Evolutionary conservation across 2,797 vertebrate genomes (phyloP).

Genomic region (Ctenochaetus hawaiiensis): DNA sequence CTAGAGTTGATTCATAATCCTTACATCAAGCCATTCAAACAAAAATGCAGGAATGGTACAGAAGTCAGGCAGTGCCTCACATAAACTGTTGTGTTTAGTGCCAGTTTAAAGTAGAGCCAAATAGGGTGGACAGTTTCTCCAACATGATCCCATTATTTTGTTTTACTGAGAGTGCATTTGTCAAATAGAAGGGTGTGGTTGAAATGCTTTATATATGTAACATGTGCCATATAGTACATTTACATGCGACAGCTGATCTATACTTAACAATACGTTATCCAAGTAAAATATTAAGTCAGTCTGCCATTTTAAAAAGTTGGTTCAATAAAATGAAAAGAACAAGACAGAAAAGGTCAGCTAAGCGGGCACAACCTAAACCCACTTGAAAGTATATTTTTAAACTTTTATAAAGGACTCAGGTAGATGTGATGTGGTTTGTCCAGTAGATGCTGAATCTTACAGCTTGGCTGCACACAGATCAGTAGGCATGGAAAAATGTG

Average conservation of each 20-base stretch:
- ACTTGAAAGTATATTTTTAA: background rate
- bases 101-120: conserved; percentile 2
- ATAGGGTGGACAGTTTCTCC: conserved; percentile 6
- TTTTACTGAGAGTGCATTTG: conserved; percentile 6
- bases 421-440: background rate
- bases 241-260: background rate
- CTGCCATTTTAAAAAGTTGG: conserved; percentile 3
- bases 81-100: conserved; percentile 16
- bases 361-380: background rate
- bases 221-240: background rate
- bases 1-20: background rate
- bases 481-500: background rate
- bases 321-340: conserved; percentile 20
- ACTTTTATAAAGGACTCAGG: background rate
- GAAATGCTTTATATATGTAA: background rate
- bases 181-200: background rate
- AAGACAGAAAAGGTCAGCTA: background rate
- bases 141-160: conserved; percentile 5
- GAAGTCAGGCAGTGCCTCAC: background rate
- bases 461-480: background rate
- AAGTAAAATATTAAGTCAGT: conserved; percentile 1
- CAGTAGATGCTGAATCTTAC: background rate
- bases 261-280: background rate
- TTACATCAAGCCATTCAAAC: background rate
- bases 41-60: background rate